Percentiles rank a stretch among this genome's conserved stretches.
Conservation (phyloP, 2,113 vertebrate species). For the Dasyurus viverrinus region DNA sequence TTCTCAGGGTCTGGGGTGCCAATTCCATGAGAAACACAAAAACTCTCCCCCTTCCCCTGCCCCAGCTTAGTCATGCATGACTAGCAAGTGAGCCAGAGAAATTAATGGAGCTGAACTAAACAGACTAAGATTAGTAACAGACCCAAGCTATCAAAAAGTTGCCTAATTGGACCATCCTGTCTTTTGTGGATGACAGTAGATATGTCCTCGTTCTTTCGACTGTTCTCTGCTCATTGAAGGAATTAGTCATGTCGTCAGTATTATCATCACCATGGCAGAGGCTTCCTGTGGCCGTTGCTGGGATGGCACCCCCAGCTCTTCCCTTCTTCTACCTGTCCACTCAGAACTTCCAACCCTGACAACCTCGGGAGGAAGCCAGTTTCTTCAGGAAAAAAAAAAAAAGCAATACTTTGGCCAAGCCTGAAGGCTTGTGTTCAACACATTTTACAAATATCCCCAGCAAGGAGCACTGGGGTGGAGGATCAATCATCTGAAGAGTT, state of each 20-base stretch:
- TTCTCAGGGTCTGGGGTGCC: constrained; percentile 9
- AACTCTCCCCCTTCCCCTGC: not conserved
- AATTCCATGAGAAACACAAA: not conserved
- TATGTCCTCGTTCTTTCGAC: not conserved
- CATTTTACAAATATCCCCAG: not conserved
- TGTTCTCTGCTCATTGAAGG: not conserved
- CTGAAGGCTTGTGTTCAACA: not conserved
- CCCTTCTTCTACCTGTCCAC: not conserved
- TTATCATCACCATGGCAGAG: not conserved
- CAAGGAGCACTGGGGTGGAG: not conserved
- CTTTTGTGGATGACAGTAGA: not conserved
- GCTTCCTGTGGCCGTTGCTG: not conserved
- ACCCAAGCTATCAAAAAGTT: constrained; percentile 3
- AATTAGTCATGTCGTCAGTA: not conserved
- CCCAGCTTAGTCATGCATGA: constrained; percentile 2
- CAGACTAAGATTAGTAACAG: not conserved
- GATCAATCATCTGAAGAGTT: not conserved
- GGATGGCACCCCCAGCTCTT: not conserved
- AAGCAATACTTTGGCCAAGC: not conserved
- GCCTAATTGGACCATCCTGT: not conserved
- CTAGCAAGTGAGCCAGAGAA: constrained; percentile 22
- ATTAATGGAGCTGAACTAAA: not conserved
- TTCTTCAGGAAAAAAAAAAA: constrained; percentile 7
- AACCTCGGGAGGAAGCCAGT: not conserved
- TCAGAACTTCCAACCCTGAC: not conserved